These are phyloP conservation scores for Anguilla obscura DNA, from an alignment of 2,797 vertebrate species.

Conservation along the genomic window DNA sequence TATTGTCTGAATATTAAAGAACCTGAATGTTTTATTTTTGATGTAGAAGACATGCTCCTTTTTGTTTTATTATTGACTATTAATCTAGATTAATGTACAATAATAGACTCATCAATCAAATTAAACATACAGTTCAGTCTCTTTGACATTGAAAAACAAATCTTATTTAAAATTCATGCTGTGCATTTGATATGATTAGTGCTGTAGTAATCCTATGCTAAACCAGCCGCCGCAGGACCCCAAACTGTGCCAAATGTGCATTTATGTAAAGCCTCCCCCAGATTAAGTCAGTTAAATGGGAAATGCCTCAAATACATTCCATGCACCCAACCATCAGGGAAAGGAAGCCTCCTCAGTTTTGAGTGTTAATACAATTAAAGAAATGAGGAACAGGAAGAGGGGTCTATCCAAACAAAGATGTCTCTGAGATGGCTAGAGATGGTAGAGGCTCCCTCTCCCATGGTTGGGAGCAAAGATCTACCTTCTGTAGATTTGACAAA, in stretches of 20 bases:
- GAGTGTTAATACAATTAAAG: neutral
- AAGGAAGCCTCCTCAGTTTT: neutral
- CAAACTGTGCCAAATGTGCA: slow-evolving; percentile 11
- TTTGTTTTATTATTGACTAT: neutral
- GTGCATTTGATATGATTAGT: slow-evolving; percentile 24
- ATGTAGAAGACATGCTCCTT: neutral
- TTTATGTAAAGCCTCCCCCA: slow-evolving; percentile 27
- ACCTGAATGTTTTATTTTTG: neutral
- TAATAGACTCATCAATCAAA: slow-evolving; percentile 32
- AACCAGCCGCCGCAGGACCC: slow-evolving; percentile 18
- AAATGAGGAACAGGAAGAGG: neutral
- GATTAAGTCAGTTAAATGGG: slow-evolving; percentile 14
- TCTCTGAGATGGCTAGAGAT: neutral
- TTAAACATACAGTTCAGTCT: neutral
- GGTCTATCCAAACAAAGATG: neutral
- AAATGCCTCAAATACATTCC: neutral
- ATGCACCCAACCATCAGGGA: neutral
- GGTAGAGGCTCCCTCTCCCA: neutral
- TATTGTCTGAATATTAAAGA: neutral
- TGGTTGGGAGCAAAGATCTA: neutral
- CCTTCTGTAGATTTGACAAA: neutral
- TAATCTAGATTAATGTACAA: slow-evolving; percentile 16
- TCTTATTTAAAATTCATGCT: slow-evolving; percentile 23
- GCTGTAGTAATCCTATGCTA: slow-evolving; percentile 35
- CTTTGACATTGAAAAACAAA: slow-evolving; percentile 25